Evolutionary conservation across 2,888 invertebrate genomes (phyloP).

Genomic region (Ormyrus rosae): DNA sequence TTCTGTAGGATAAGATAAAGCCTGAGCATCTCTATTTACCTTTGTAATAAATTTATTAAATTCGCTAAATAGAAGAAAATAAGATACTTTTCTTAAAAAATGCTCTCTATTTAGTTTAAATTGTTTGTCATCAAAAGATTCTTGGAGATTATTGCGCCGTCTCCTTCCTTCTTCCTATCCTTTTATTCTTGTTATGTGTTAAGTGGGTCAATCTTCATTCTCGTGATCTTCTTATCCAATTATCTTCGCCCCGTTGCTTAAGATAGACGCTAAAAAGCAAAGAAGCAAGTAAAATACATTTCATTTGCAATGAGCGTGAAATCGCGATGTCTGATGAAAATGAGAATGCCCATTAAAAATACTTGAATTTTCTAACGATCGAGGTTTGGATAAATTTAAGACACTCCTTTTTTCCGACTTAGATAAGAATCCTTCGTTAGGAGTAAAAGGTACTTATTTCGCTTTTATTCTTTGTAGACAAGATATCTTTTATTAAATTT

Average conservation of each 20-base stretch:
- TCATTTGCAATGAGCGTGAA: constrained; percentile 20
- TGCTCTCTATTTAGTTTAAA: constrained; percentile 35
- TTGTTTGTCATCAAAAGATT: constrained; percentile 41
- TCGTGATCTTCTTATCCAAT: constrained; percentile 51
- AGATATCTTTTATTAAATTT: too few species aligned
- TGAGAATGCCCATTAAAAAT: constrained; percentile 11
- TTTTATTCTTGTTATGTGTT: constrained; percentile 67
- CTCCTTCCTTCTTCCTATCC: constrained; percentile 63
- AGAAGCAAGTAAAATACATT: constrained; percentile 33
- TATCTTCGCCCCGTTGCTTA: constrained; percentile 38
- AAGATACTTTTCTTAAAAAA: constrained; percentile 2
- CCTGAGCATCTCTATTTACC: not conserved
- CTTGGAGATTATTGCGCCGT: constrained; percentile 63
- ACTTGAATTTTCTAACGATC: too few species aligned
- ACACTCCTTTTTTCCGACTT: too few species aligned
- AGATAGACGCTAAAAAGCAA: constrained; percentile 31
- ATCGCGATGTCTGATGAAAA: not conserved
- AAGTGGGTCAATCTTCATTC: constrained; percentile 64
- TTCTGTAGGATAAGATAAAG: not conserved
- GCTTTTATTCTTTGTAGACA: too few species aligned
- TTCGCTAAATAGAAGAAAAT: not conserved
- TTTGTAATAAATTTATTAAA: not conserved
- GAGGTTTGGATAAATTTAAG: too few species aligned
- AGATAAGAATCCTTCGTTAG: too few species aligned
- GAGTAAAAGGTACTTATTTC: too few species aligned